A percentile compares a stretch with the other conserved stretches of the same genome.
These are phyloP conservation scores for Cantharis nigra DNA, from an alignment of 2,888 invertebrate genomes.

Conservation along the genomic window DNA sequence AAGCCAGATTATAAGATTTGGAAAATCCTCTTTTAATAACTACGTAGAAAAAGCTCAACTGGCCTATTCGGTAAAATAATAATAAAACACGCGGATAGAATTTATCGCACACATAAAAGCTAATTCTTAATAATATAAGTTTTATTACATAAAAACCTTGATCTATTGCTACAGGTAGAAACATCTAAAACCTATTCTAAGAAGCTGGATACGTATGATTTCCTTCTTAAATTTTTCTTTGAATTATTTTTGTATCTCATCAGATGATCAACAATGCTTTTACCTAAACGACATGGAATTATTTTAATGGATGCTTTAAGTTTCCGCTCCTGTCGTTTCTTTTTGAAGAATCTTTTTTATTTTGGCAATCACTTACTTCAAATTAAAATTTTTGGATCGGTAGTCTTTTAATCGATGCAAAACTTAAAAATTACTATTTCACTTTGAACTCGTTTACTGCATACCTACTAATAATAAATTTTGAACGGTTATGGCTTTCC, in stretches of 20 bases:
- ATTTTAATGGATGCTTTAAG: constrained; percentile 18
- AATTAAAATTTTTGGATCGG: background rate
- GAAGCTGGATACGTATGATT: background rate
- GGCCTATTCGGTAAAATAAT: background rate
- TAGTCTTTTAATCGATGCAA: background rate
- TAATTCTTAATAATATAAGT: background rate
- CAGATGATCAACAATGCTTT: constrained; percentile 1
- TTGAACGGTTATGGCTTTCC: background rate
- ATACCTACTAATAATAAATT: too few relatives aligned
- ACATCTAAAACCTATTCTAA: background rate
- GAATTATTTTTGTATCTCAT: background rate
- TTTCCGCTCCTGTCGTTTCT: constrained; percentile 10
- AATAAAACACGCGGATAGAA: background rate
- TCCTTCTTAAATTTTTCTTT: background rate
- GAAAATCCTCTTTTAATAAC: background rate
- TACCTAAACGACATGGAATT: constrained; percentile 8
- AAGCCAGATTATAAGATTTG: constrained; percentile 10
- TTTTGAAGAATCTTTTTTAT: constrained; percentile 1
- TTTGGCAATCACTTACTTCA: background rate
- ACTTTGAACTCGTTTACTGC: too few relatives aligned
- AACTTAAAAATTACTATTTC: background rate
- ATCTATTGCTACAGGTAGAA: background rate
- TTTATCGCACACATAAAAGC: background rate
- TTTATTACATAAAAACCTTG: background rate
- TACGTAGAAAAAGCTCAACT: background rate